Evolutionary conservation across 2,113 vertebrate genomes (phyloP), one percentile per base, ranked within the genome.

Genomic region (Chionomys nivalis): DNA sequence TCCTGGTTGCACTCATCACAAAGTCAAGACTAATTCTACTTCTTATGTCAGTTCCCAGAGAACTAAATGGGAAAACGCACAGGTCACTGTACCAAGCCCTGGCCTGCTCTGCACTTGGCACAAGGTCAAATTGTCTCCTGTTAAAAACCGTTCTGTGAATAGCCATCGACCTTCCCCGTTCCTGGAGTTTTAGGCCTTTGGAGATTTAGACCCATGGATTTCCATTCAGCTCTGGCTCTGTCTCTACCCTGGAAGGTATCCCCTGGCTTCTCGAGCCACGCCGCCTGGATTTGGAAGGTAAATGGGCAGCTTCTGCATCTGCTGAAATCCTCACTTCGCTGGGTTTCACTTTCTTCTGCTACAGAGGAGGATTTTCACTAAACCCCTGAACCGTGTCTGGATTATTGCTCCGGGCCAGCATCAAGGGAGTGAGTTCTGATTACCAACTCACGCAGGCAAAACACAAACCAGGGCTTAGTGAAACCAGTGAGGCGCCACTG

Each of bases 321-420:
- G 73, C 94, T 0, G 2, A 94, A 89, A 91, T 88, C 83, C 79
- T 76, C 66, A 89, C 79, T 90, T 76, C 23, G 0, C 94, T 24
- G 33, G 76, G 72, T 63, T 94, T 94, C 28, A 0, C 92, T 95
- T 88, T 75, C 92, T 90, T 82, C 83, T 0, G 0, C 87, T 33
- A 13, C 28, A 66, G 55, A 1, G 0, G 68, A 90, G 97, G 97
- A 97, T 96, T 97, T 97, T 90, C 61, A 42, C 95, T 93, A 92
- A 97, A 78, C 47, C 97, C 63, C 89, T 3, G 13, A 89, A 61
- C 95, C n/a, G 0, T 90, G 88, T 96, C 97, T 92, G 94, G 94
- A 96, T 97, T 96, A 94, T 87, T 82, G 93, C 94, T 96, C 68
- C 93, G 0, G 0, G 94, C 58, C 65, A 26, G 93, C 93, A 93